Percentiles rank a stretch among this genome's conserved stretches.
Conservation (phyloP, 2,113 vertebrate genomes). For the Strix uralensis region DNA sequence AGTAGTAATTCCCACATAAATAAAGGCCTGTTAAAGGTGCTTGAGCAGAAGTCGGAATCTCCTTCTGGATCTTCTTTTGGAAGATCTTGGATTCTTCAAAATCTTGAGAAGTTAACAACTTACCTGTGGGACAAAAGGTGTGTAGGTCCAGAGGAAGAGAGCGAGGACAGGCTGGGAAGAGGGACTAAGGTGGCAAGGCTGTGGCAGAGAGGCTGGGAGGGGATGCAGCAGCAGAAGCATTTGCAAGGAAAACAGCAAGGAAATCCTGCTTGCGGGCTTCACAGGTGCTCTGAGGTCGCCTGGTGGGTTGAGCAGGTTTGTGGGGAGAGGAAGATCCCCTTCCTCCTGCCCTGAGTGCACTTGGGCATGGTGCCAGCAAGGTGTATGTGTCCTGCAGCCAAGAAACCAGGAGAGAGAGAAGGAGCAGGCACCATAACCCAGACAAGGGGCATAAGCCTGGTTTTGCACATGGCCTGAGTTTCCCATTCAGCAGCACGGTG, state of each 20-base stretch:
- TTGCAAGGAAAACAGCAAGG: neutral
- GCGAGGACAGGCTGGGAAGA: neutral
- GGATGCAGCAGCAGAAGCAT: neutral
- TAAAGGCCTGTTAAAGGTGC: neutral
- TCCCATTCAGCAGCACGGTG: neutral
- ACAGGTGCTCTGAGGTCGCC: neutral
- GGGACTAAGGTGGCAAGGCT: neutral
- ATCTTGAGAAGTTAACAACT: neutral
- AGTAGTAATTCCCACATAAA: neutral
- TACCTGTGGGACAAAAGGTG: neutral
- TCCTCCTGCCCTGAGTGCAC: neutral
- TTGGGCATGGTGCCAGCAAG: neutral
- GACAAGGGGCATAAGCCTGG: rapidly evolving
- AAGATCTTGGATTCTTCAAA: neutral
- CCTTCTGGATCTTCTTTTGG: neutral
- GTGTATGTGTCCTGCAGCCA: neutral
- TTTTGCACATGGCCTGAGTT: neutral
- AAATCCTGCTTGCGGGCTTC: neutral
- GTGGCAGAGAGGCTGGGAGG: neutral
- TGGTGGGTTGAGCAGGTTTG: neutral
- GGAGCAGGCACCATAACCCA: neutral
- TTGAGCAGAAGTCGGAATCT: neutral
- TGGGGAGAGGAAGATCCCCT: neutral
- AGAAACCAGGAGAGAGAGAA: neutral
- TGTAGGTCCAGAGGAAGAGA: neutral